Evolutionary conservation across 1,140 invertebrate species (phyloP).

Genomic region (Leptinotarsa texana): DNA sequence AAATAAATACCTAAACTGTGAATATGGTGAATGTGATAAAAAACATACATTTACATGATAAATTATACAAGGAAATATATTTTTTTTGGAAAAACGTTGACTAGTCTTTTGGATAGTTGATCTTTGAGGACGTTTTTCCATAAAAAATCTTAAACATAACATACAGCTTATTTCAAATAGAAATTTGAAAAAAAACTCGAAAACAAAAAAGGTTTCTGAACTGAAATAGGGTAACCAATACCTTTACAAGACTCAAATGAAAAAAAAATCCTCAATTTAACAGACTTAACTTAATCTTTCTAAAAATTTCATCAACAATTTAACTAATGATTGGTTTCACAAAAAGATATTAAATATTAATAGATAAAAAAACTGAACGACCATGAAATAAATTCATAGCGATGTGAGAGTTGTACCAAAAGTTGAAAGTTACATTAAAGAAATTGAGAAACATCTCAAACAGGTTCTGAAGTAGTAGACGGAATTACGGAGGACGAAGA

Average conservation of each 20-base stretch:
- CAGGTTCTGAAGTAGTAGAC: constrained; percentile 39
- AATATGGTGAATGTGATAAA: constrained; percentile 29
- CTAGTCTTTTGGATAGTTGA: background rate
- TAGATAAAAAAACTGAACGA: background rate
- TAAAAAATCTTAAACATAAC: background rate
- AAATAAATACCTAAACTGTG: background rate
- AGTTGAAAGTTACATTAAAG: constrained; percentile 1
- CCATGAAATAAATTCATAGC: background rate
- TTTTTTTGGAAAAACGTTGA: background rate
- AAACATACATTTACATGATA: constrained; percentile 12
- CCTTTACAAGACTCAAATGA: background rate
- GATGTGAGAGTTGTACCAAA: background rate
- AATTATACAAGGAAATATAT: background rate
- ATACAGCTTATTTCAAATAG: background rate
- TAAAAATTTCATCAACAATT: background rate
- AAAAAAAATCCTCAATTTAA: background rate
- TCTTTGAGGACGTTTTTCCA: background rate
- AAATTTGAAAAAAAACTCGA: no score
- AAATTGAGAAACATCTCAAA: constrained; percentile 27
- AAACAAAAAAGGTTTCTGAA: no score
- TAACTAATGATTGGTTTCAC: background rate
- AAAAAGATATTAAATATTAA: constrained; percentile 5
- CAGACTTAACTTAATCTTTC: background rate
- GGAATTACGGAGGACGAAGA: constrained; percentile 37
- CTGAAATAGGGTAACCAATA: background rate